Percentiles rank a stretch among this genome's conserved stretches.
Evolutionary conservation across 2,113 vertebrate species (phyloP).

Genomic region (Bubo scandiacus): DNA sequence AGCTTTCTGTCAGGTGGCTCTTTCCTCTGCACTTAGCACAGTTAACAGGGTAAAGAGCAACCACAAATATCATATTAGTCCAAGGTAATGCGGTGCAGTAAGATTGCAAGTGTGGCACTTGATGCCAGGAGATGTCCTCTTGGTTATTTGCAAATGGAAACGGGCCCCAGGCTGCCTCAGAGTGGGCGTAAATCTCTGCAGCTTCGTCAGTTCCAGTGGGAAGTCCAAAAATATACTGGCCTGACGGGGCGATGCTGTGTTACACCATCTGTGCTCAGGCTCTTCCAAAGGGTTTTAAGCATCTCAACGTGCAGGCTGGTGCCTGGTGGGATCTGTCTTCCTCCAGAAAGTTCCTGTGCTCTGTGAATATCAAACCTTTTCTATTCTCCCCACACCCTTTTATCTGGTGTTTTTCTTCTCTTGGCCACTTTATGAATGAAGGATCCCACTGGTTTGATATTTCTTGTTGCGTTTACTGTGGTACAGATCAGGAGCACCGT

Average conservation of each 20-base stretch:
- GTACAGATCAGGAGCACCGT: background rate
- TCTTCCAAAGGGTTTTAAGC: background rate
- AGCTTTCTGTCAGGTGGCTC: background rate
- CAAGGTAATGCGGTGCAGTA: background rate
- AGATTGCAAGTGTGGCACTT: background rate
- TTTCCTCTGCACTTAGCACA: background rate
- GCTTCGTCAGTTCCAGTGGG: background rate
- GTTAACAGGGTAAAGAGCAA: background rate
- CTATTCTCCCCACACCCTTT: background rate
- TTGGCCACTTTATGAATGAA: background rate
- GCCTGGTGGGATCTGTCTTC: background rate
- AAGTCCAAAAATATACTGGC: fast-evolving
- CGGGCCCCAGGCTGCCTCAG: fast-evolving
- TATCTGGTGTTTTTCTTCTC: background rate
- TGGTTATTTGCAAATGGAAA: background rate
- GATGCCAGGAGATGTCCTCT: background rate
- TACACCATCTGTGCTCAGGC: background rate
- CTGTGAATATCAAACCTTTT: background rate
- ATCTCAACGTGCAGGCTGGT: fast-evolving
- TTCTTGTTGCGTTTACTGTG: fast-evolving
- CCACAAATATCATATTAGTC: background rate
- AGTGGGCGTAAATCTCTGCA: background rate
- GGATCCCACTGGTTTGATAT: background rate
- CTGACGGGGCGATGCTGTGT: background rate
- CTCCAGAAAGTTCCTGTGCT: background rate